Conservation (phyloP, 1,140 invertebrate genomes). For the Lycorma delicatula region DNA sequence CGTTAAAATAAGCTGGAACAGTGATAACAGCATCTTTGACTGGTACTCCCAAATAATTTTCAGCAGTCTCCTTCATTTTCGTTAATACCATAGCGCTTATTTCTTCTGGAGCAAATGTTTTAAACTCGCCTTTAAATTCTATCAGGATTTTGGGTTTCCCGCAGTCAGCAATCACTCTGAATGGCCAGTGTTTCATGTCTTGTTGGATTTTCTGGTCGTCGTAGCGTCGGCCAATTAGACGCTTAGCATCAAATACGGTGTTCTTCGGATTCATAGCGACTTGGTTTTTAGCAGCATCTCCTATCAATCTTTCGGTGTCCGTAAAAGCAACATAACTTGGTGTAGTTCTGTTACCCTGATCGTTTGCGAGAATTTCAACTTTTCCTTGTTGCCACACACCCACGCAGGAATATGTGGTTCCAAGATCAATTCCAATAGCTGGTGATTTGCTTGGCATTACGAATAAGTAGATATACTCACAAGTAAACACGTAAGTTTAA, state of each 20-base stretch:
- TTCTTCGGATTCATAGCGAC: conserved; percentile 65
- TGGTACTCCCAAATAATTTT: conserved; percentile 45
- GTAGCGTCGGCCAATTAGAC: conserved; percentile 55
- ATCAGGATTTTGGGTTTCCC: conserved; percentile 57
- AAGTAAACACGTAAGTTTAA: too few species aligned
- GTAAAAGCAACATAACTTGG: conserved; percentile 88
- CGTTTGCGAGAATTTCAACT: conserved; percentile 89
- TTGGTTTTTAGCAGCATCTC: conserved; percentile 67
- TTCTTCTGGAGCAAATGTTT: conserved; percentile 66
- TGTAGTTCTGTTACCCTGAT: conserved; percentile 87
- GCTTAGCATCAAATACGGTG: conserved; percentile 53
- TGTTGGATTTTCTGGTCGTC: conserved; percentile 55
- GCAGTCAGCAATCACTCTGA: conserved; percentile 50
- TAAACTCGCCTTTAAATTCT: conserved; percentile 33
- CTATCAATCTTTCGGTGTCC: conserved; percentile 54
- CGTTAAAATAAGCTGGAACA: conserved; percentile 64
- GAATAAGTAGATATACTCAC: too few species aligned
- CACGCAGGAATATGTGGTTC: conserved; percentile 63
- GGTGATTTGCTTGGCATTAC: conserved; percentile 32
- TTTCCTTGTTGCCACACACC: conserved; percentile 77
- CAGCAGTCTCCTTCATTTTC: conserved; percentile 66
- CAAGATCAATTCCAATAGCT: conserved; percentile 38
- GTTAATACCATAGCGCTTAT: conserved; percentile 75
- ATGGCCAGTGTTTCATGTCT: conserved; percentile 57
- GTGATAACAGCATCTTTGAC: conserved; percentile 58